Base-by-base conservation (phyloP, 2,888 invertebrate genomes). In the Dendrolimus houi region DNA sequence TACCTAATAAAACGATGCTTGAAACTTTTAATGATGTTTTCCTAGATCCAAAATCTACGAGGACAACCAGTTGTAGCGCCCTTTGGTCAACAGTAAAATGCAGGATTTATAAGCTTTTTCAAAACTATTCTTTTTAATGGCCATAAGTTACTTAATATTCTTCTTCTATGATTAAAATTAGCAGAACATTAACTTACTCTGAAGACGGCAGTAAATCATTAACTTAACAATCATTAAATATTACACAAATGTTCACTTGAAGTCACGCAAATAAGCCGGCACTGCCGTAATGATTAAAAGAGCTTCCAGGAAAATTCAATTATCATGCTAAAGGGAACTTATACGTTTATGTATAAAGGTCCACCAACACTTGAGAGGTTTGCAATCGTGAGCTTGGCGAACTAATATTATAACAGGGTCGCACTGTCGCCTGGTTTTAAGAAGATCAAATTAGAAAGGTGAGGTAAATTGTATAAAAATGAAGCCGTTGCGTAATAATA, bases 261-360 rank as follows among this genome's bases (percentile, higher is more conserved):
- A 66, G 63, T 62, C 61, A 64, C 67, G 71, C 64, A 70, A 68
- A 66, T 68, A 65, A 67, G 65, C 65, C 64, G 67, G 65, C 65
- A 63, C 65, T 72, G 65, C 69, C 64, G 67, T 68, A 62, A 66
- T 71, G 69, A 71, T 71, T 71, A 68, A 64, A 62, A 62, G 63
- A 70, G 65, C 64, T 65, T 63, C 66, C 65, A 60, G 57, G 61
- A 59, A 65, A 71, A 74, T 72, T 70, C 65, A 72, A 70, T 72
- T 69, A 72, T 70, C 69, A 40, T 54, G 53, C 53, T 47, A 52
- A 42, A 47, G 42, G 52, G 58, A 57, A 54, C 42, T 14, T 41
- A 57, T 14, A 29, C 29, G 47, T 54, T 57, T 29, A 29, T 29
- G 12, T 47, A 9, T 47, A 47, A 47, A 47, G 12, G 47, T 2